phyloP scores from a whole-genome alignment of 2,888 invertebrate genomes.

The Linyphia triangularis region DNA sequence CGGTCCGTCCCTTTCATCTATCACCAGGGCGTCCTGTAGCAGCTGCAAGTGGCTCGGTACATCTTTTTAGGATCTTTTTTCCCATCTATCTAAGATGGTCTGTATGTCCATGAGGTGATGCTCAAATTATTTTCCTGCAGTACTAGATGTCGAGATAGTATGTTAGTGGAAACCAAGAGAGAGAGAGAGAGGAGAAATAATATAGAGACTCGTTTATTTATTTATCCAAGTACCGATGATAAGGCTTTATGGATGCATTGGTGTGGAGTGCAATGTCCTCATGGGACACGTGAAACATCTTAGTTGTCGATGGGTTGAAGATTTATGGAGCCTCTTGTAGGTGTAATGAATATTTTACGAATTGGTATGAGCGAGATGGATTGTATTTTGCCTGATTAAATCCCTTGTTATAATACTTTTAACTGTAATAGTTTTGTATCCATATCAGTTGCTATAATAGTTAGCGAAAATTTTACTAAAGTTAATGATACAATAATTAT shows the following conservation, averaged over 20 bases:
- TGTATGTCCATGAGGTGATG: conserved; percentile 35
- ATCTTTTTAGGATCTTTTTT: conserved; percentile 38
- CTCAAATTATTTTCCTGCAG: conserved; percentile 61
- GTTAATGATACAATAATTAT: no score
- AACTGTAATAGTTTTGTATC: no score
- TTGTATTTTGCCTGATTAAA: not conserved
- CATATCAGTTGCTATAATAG: no score
- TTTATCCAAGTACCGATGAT: conserved; percentile 54
- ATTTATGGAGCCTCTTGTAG: conserved; percentile 36
- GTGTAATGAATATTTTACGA: not conserved
- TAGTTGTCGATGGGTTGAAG: conserved; percentile 48
- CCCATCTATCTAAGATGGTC: not conserved
- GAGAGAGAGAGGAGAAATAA: not conserved
- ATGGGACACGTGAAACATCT: conserved; percentile 15
- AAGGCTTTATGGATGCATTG: conserved; percentile 46
- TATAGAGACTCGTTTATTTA: conserved; percentile 34
- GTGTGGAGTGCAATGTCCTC: conserved; percentile 24
- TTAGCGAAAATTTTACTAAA: no score
- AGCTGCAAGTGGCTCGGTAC: conserved; percentile 65
- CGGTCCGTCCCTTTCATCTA: conserved; percentile 58
- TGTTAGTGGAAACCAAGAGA: not conserved
- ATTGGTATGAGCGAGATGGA: not conserved
- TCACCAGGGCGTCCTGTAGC: conserved; percentile 56
- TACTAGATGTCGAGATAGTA: conserved; percentile 9
- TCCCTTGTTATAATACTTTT: no score